Base-by-base conservation (phyloP, 2,888 invertebrate species). In the Baccha elongata region DNA sequence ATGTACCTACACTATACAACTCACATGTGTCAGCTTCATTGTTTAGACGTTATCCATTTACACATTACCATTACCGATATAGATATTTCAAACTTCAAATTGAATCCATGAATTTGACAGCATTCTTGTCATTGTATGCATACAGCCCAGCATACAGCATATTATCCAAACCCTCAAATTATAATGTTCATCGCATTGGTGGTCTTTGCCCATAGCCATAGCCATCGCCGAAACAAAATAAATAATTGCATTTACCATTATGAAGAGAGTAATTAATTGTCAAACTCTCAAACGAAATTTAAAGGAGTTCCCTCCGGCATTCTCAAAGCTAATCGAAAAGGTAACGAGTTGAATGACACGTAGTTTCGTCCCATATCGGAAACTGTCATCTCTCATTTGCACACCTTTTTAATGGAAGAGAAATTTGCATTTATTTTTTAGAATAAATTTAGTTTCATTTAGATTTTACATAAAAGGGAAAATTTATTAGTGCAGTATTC, bases 201-300 rank as follows among this genome's bases (percentile, higher is more conserved):
- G n/a, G n/a, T n/a, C n/a, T n/a, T n/a, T n/a, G n/a, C n/a, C n/a
- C n/a, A n/a, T n/a, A n/a, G n/a, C n/a, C n/a, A n/a, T n/a, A n/a
- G n/a, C n/a, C n/a, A n/a, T n/a, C n/a, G n/a, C n/a, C n/a, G n/a
- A n/a, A n/a, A n/a, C n/a, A n/a, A n/a, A n/a, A n/a, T n/a, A n/a
- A n/a, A n/a, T n/a, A n/a, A n/a, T n/a, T n/a, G n/a, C n/a, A n/a
- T n/a, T n/a, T n/a, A n/a, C 32, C 53, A 48, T 65, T 78, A 74
- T 79, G 48, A 68, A 68, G 42, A 53, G 10, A 42, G 53, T 35
- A 69, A 80, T 80, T 69, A 69, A 69, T 75, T 80, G 75, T 75
- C 58, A 80, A 74, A 50, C 21, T n/a, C n/a, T n/a, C n/a, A n/a
- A n/a, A n/a, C n/a, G n/a, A n/a, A n/a, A 32, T 50, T 32, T 21